Base-by-base conservation (phyloP, 2,797 vertebrate species). In the Buphagus erythrorhynchus region DNA sequence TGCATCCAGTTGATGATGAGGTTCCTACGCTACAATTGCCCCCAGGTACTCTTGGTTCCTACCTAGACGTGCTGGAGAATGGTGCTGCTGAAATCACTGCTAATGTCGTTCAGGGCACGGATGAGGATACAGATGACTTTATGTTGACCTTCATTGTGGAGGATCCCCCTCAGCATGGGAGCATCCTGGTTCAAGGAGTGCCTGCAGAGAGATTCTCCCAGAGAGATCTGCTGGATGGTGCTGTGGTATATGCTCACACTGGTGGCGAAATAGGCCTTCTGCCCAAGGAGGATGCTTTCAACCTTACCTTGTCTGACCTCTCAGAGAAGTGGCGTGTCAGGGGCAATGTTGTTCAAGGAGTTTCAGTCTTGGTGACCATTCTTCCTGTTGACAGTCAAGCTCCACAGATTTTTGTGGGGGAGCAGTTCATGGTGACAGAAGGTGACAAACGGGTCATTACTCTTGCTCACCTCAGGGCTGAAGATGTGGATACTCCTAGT, bases 301-400 rank as follows among this genome's bases (percentile, higher is more conserved):
- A 99, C 93, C 98, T 99, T 90, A 99, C 99, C 9, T 97, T 99
- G 86, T 99, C 99, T 3, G 99, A 99, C 90, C 98, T 98, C 93
- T 99, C 99, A 63, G 99, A 99, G 77, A 98, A 99, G 94, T 99
- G 99, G 99, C 99, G 97, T 2, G 88, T 99, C 28, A 98, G 98
- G 16, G 98, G 98, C 49, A 99, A 92, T 84, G 98, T 98, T 94
- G 98, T 99, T 93, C 99, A 98, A 46, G 98, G 99, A 75, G 98
- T 99, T 67, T 98, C 99, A 67, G 98, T 99, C n/a, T 98, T 99
- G 78, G 99, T 99, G 38, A 99, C 99, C 52, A 98, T 99, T 97
- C 98, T 99, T 33, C 99, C 99, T 9, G 95, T 99, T 75, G 99
- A 99, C 95, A 99, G 97, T 94, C 99, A 99, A 90, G 98, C 99